Base-by-base conservation (phyloP, 2,888 invertebrate genomes). In the Belgica antarctica region DNA sequence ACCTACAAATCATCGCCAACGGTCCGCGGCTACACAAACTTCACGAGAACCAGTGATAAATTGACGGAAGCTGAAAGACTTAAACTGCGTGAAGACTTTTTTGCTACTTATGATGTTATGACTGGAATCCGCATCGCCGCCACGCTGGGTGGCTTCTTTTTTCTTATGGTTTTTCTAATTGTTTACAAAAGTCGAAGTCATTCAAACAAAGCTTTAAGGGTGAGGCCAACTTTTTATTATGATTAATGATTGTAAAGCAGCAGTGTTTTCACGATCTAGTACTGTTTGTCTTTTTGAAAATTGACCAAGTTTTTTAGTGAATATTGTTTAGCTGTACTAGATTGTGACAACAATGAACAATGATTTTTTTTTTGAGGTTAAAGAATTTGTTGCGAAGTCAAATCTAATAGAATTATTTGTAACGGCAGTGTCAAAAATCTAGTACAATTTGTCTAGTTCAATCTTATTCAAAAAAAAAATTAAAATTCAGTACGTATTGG, bases 91-190 rank as follows among this genome's bases (percentile, higher is more conserved):
- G 84, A 87, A 75, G 90, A 90, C 78, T 94, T 91, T 82, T 93
- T 92, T 83, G 88, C 89, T 75, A 91, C 92, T 36, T 95, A 95
- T 82, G 93, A 94, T 84, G 90, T 90, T 79, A 94, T 93, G 93
- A 94, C 94, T 75, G 94, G 94, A 74, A 87, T 94, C 73, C 86
- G 94, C 73, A 94, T 94, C 80, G 94, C 94, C 75, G 91, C 91
- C 74, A 94, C 94, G 1, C 83, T 95, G 68, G 93, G 94, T 75
- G 92, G 92, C 75, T 93, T 94, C 81, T 94, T 94, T 81, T 89
- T 90, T 73, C 84, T 94, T 76, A 94, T 94, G 89, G 92, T 94
- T 62, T 88, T 94, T 78, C 85, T 94, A 77, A 90, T 95, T 75
- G 86, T 94, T 73, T 94, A 92, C 83, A 95, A 95, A 81, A 92